A percentile compares a stretch with the other conserved stretches of the same genome.
phyloP scores from a whole-genome alignment of 1,140 invertebrate genomes.

The Drosophila setifemur region DNA sequence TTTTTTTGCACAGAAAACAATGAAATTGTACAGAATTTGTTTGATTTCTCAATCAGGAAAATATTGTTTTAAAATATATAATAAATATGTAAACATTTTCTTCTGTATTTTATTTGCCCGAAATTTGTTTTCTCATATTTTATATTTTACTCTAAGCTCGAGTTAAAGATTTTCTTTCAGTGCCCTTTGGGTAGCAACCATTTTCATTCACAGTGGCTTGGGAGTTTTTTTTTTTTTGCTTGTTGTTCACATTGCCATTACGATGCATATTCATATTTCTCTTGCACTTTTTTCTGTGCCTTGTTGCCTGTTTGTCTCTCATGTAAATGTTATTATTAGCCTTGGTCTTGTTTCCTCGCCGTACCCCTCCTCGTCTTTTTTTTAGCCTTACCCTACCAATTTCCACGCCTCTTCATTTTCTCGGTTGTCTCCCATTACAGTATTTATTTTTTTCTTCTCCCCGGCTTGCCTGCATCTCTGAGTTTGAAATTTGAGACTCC shows the following conservation, averaged over 20 bases:
- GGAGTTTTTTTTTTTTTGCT: not conserved
- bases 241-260: conserved; percentile 11
- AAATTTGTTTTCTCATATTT: too few species aligned
- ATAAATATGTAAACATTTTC: too few species aligned
- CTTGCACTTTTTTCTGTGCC: not conserved
- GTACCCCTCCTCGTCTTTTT: not conserved
- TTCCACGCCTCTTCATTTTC: conserved; percentile 25
- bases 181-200: conserved; percentile 1
- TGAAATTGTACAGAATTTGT: too few species aligned
- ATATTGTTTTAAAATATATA: too few species aligned
- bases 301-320: conserved; percentile 7
- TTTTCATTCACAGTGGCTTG: not conserved
- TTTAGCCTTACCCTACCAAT: not conserved
- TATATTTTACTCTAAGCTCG: too few species aligned
- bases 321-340: conserved; percentile 44
- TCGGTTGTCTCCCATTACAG: conserved; percentile 25
- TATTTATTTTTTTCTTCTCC: conserved; percentile 6
- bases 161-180: too few species aligned
- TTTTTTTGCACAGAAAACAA: not conserved
- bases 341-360: conserved; percentile 21
- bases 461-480: conserved; percentile 48
- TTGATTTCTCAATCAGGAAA: too few species aligned
- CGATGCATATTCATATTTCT: conserved; percentile 38
- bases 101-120: too few species aligned
- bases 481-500: conserved; percentile 73